Conservation (phyloP, 1,140 invertebrate species). For the Saccostrea echinata region DNA sequence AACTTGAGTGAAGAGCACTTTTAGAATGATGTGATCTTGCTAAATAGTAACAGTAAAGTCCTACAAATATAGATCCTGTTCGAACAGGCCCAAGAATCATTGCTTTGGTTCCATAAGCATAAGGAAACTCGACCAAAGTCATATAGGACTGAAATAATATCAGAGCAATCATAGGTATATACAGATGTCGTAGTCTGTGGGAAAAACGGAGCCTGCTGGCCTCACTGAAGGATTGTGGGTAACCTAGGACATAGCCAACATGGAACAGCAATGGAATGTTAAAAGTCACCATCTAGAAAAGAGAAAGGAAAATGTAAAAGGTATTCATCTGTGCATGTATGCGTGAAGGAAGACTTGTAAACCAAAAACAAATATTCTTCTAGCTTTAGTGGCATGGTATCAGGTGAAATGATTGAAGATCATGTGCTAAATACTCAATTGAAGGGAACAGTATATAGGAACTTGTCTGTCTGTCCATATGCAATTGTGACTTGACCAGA, state of each 20-base stretch:
- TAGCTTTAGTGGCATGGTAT: no score
- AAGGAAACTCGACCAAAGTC: constrained; percentile 87
- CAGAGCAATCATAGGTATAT: constrained; percentile 81
- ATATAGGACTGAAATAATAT: constrained; percentile 87
- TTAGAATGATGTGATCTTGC: background rate
- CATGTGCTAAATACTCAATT: no score
- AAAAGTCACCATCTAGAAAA: constrained; percentile 83
- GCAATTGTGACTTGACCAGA: no score
- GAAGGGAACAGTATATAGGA: no score
- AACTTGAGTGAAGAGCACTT: constrained; percentile 6
- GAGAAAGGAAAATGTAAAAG: background rate
- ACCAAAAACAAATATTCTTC: no score
- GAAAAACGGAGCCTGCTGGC: constrained; percentile 40
- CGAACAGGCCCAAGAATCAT: constrained; percentile 89
- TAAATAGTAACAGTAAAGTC: constrained; percentile 7
- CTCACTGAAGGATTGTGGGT: constrained; percentile 41
- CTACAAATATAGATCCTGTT: constrained; percentile 85
- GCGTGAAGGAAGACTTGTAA: no score
- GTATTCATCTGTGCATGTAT: no score
- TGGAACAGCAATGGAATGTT: constrained; percentile 88
- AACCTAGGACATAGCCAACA: constrained; percentile 84
- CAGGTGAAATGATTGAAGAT: no score
- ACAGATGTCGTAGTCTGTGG: constrained; percentile 56
- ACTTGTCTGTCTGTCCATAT: no score
- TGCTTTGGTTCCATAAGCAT: constrained; percentile 90